These are phyloP conservation scores for Plestiodon gilberti DNA, from an alignment of 2,113 vertebrate genomes.

Conservation along the genomic window DNA sequence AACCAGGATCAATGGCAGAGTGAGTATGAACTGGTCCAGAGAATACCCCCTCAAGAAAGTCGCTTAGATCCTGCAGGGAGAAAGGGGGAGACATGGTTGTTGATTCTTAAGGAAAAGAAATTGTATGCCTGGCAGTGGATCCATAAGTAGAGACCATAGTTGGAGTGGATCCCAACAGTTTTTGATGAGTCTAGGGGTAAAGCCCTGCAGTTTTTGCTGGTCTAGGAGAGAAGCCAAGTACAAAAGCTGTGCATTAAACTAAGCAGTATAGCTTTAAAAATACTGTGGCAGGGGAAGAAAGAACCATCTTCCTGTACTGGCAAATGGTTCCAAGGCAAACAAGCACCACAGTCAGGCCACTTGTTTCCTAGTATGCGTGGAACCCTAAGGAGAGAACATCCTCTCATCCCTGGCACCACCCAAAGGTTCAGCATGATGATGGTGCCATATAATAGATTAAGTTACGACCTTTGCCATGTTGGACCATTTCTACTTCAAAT, in stretches of 20 bases:
- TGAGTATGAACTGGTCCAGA: neutral
- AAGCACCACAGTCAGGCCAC: neutral
- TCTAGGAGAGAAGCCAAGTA: no score
- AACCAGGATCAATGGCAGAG: neutral
- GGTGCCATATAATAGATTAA: neutral
- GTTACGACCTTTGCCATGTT: neutral
- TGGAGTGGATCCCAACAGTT: neutral
- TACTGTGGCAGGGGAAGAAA: neutral
- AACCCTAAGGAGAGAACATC: neutral
- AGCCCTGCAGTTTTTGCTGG: neutral
- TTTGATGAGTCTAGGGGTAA: neutral
- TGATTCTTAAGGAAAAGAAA: neutral
- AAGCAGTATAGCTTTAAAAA: neutral
- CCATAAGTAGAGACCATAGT: no score
- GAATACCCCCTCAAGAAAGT: neutral
- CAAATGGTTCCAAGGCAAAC: neutral
- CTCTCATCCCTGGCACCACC: neutral
- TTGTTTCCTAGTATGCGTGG: neutral
- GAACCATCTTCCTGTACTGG: no score
- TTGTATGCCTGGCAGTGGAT: no score
- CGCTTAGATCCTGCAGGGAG: neutral
- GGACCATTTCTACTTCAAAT: neutral
- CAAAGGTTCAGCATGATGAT: neutral
- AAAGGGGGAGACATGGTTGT: neutral
- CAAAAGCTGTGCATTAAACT: neutral